Conservation (phyloP, 2,888 invertebrate species). For the Exocentrus adspersus region DNA sequence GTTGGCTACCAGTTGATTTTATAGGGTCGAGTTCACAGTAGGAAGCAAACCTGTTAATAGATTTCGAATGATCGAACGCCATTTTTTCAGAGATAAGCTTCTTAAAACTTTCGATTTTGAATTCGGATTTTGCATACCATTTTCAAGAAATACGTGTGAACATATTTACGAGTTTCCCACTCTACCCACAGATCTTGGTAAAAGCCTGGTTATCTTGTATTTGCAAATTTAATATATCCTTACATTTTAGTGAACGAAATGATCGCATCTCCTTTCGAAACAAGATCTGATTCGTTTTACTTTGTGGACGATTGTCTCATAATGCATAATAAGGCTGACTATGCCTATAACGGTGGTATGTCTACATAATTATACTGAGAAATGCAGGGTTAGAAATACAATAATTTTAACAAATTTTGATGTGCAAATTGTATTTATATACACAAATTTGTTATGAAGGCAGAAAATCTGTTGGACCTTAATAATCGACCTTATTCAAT, state of each 20-base stretch:
- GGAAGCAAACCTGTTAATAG: slow-evolving; percentile 92
- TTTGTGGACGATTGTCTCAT: slow-evolving; percentile 97
- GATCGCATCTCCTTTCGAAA: slow-evolving; percentile 96
- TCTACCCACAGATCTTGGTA: slow-evolving; percentile 86
- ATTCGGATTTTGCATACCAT: slow-evolving; percentile 99
- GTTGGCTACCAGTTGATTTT: slow-evolving; percentile 19
- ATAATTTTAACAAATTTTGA: slow-evolving; percentile 37
- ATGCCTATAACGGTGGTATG: slow-evolving; percentile 90
- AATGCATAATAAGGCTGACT: slow-evolving; percentile 99
- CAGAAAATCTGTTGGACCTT: slow-evolving; percentile 16
- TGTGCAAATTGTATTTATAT: slow-evolving; percentile 28
- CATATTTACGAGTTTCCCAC: slow-evolving; percentile 99
- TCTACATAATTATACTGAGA: slow-evolving; percentile 39
- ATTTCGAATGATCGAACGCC: slow-evolving; percentile 98
- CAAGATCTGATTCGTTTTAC: slow-evolving; percentile 98
- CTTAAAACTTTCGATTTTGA: slow-evolving; percentile 99
- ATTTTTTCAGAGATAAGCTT: slow-evolving; percentile 92
- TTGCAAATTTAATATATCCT: slow-evolving; percentile 22
- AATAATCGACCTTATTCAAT: slow-evolving; percentile 28
- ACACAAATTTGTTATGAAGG: slow-evolving; percentile 26
- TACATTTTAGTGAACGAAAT: slow-evolving; percentile 90
- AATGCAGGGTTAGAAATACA: slow-evolving; percentile 39
- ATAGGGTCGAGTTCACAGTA: slow-evolving; percentile 95
- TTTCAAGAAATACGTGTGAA: slow-evolving; percentile 97
- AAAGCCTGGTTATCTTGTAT: slow-evolving; percentile 45